Evolutionary conservation across 2,888 invertebrate species (phyloP).

Genomic region (Atethmia centrago): DNA sequence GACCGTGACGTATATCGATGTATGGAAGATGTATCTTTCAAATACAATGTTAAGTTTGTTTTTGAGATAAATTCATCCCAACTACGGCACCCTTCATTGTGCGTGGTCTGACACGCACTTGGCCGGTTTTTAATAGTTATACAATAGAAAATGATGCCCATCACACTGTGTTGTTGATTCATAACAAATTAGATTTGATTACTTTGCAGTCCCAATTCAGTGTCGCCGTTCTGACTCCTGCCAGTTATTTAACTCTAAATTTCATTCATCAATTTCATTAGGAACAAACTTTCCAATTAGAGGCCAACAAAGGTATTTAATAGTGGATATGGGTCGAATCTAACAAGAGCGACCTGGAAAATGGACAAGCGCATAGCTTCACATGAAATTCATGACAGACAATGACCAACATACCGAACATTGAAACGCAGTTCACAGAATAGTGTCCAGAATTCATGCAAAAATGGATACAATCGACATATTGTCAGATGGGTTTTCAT

Average conservation of each 20-base stretch:
- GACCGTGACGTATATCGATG: no score
- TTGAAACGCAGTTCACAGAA: neutral
- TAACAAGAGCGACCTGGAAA: slow-evolving; percentile 25
- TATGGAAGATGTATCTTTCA: no score
- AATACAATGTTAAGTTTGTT: no score
- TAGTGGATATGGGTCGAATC: slow-evolving; percentile 34
- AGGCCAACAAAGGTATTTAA: slow-evolving; percentile 22
- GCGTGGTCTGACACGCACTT: no score
- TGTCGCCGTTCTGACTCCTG: rapidly evolving
- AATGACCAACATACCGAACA: slow-evolving; percentile 22
- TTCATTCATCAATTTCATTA: neutral
- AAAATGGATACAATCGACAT: slow-evolving; percentile 11
- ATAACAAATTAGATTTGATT: no score
- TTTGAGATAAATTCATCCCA: no score
- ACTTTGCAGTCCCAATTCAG: no score
- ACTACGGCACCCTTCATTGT: no score
- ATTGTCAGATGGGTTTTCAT: neutral
- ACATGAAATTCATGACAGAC: slow-evolving; percentile 40
- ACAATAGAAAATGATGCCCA: no score
- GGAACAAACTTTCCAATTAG: neutral
- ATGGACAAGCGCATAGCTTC: slow-evolving; percentile 32
- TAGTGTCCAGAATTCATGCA: slow-evolving; percentile 11
- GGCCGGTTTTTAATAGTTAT: no score
- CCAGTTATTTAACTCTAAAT: neutral
- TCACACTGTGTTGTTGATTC: neutral